Conservation (phyloP, 2,797 vertebrate genomes). For the Thaleichthys pacificus region DNA sequence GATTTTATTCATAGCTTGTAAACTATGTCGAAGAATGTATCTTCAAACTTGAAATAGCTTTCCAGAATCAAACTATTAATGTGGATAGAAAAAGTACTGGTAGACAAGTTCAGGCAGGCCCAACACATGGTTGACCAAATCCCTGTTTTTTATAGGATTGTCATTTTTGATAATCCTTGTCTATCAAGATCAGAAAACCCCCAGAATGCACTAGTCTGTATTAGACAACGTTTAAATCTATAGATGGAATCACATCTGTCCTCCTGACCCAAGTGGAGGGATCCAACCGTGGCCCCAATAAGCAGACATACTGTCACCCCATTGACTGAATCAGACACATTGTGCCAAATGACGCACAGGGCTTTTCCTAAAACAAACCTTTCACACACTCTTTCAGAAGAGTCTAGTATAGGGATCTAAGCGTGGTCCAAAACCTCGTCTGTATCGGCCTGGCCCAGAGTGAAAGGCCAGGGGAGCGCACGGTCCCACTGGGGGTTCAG, state of each 20-base stretch:
- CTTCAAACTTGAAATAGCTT: not conserved
- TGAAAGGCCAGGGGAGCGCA: not conserved
- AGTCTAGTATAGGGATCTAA: slow-evolving; percentile 35
- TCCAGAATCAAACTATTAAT: not conserved
- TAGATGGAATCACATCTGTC: slow-evolving; percentile 4
- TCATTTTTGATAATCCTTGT: not conserved
- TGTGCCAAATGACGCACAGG: slow-evolving; percentile 2
- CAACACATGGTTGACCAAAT: not conserved
- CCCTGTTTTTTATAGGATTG: no score
- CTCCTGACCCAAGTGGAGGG: not conserved
- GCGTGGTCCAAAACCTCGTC: slow-evolving; percentile 59
- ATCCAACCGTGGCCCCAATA: no score
- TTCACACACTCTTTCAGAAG: slow-evolving; percentile 14
- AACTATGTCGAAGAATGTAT: not conserved
- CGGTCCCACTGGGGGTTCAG: slow-evolving; percentile 60
- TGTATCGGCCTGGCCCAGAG: slow-evolving; percentile 49
- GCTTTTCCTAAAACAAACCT: not conserved
- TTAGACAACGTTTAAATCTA: not conserved
- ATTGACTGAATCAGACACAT: not conserved
- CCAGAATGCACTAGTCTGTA: not conserved
- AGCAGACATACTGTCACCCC: slow-evolving; percentile 9
- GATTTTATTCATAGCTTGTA: not conserved
- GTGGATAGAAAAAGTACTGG: not conserved
- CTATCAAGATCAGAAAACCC: not conserved
- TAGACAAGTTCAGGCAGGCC: not conserved